Conservation (phyloP, 2,888 invertebrate genomes). For the Aspidiotus destructor region DNA sequence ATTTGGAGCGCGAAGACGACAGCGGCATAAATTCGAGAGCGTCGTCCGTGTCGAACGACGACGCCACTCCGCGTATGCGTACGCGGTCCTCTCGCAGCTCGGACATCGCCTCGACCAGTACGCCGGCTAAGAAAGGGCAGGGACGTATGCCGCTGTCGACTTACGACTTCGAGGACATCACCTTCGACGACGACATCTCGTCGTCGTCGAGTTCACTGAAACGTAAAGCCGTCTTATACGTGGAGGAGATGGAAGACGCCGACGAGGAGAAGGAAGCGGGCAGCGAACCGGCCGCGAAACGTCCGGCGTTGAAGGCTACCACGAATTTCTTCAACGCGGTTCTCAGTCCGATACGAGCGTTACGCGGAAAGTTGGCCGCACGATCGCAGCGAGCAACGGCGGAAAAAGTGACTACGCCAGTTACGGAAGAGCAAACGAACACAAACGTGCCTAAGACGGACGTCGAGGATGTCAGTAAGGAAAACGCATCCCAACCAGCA, state of each 20-base stretch:
- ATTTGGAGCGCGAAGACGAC: constrained; percentile 15
- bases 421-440: neutral
- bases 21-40: constrained; percentile 26
- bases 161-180: constrained; percentile 23
- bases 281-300: constrained; percentile 8
- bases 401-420: neutral
- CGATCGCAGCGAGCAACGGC: neutral
- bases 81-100: constrained; percentile 17
- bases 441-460: neutral
- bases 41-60: constrained; percentile 24
- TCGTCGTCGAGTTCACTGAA: constrained; percentile 7
- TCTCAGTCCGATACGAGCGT: neutral
- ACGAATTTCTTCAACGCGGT: neutral
- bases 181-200: constrained; percentile 17
- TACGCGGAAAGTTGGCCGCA: neutral
- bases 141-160: constrained; percentile 16
- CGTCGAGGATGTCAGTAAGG: neutral
- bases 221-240: constrained; percentile 18
- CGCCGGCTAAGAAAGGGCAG: constrained; percentile 20
- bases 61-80: constrained; percentile 18
- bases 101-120: constrained; percentile 14
- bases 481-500: neutral
- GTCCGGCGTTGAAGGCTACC: neutral
- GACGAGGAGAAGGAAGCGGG: neutral
- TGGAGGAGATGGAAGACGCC: constrained; percentile 21